A percentile compares a stretch with the other conserved stretches of the same genome.
These are phyloP conservation scores for Pecten maximus DNA, from an alignment of 2,888 invertebrate genomes.

Conservation along the genomic window DNA sequence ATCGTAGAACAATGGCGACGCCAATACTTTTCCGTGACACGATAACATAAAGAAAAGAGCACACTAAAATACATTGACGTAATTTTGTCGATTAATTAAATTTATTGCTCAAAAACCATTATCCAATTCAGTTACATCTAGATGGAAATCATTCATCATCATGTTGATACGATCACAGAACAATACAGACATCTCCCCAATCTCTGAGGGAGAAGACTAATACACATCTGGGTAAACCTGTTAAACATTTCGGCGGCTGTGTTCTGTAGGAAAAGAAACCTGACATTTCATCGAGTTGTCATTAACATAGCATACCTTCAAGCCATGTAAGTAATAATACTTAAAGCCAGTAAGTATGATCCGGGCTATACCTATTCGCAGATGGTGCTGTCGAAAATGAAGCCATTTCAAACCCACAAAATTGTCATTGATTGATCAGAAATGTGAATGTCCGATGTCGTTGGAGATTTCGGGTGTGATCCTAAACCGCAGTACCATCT, in stretches of 20 bases:
- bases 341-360: background rate
- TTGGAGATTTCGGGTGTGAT: background rate
- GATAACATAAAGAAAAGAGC: no score
- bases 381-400: background rate
- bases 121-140: no score
- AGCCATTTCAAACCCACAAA: background rate
- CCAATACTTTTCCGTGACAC: no score
- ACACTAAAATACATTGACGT: no score
- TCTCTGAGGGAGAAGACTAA: no score
- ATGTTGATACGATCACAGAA: no score
- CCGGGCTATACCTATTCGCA: background rate
- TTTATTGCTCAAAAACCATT: no score
- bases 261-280: background rate
- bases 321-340: background rate
- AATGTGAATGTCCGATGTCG: background rate
- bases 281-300: background rate
- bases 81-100: no score
- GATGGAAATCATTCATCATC: no score
- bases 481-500: background rate
- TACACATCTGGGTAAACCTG: background rate
- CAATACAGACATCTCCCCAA: no score
- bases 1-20: no score
- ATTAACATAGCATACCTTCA: background rate
- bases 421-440: slow-evolving; percentile 7
- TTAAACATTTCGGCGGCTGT: background rate